phyloP scores from a whole-genome alignment of 2,888 invertebrate species.

The Drosophila niveifrons region DNA sequence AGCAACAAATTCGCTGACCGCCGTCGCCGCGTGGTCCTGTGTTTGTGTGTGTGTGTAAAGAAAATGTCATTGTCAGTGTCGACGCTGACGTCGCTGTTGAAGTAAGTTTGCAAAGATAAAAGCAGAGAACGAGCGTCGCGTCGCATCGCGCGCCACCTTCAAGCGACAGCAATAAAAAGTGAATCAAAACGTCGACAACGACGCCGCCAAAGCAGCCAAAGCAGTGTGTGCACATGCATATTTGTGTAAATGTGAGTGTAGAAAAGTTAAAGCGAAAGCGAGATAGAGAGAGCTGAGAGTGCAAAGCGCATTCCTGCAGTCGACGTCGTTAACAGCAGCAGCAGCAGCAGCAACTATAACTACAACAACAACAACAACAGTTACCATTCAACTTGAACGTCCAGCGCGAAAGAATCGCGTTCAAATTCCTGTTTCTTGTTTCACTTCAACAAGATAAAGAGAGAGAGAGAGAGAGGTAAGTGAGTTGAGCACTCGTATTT shows the following conservation, averaged over 20 bases:
- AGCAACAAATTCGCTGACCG: conserved; percentile 52
- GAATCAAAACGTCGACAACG: conserved; percentile 39
- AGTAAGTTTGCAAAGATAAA: conserved; percentile 45
- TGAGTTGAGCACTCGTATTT: conserved; percentile 41
- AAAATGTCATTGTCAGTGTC: conserved; percentile 67
- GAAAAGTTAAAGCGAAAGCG: neutral
- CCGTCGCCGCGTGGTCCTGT: conserved; percentile 25
- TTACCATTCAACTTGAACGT: conserved; percentile 47
- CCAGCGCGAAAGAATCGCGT: conserved; percentile 30
- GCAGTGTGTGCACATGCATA: conserved; percentile 1
- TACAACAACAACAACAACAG: conserved; percentile 21
- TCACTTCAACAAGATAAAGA: neutral
- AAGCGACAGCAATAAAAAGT: conserved; percentile 39
- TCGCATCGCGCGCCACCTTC: conserved; percentile 6
- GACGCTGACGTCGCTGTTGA: conserved; percentile 53
- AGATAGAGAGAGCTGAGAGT: conserved; percentile 29
- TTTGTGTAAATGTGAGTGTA: conserved; percentile 9
- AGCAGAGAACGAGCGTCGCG: conserved; percentile 30
- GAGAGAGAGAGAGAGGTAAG: conserved; percentile 50
- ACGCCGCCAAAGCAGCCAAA: conserved; percentile 5
- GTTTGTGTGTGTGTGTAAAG: conserved; percentile 31
- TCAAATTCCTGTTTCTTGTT: conserved; percentile 29
- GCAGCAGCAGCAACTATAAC: conserved; percentile 11
- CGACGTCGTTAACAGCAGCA: conserved; percentile 1
- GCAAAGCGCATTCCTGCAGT: conserved; percentile 30